phyloP scores from a whole-genome alignment of 1,140 invertebrate genomes.

The Cotesia typhae region DNA sequence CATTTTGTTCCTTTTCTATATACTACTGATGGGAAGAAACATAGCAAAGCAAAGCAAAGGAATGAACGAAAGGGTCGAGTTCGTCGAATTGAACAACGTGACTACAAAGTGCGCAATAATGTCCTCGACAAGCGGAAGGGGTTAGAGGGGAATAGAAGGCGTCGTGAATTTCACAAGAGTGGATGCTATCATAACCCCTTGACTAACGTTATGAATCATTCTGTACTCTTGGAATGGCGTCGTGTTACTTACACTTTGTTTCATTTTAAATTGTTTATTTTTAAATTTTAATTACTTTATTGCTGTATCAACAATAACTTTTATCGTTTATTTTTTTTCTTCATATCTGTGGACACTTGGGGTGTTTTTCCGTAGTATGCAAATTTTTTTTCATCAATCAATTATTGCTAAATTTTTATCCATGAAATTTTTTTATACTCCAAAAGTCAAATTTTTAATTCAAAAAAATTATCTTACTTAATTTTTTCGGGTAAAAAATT shows the following conservation, averaged over 20 bases:
- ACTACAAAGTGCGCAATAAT: constrained; percentile 22
- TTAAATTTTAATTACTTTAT: no score
- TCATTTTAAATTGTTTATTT: no score
- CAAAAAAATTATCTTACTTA: no score
- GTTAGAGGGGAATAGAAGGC: background rate
- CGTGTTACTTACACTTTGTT: constrained; percentile 3
- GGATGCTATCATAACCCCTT: constrained; percentile 27
- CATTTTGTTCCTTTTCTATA: background rate
- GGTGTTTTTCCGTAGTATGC: no score
- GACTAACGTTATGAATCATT: constrained; percentile 19
- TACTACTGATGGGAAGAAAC: background rate
- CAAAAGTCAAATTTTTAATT: no score
- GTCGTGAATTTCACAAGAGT: constrained; percentile 21
- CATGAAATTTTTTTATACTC: no score
- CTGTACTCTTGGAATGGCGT: background rate
- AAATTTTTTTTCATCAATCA: no score
- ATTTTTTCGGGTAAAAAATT: no score
- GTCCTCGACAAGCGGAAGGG: constrained; percentile 8
- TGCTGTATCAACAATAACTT: no score
- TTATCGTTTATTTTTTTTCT: no score
- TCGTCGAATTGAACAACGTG: constrained; percentile 27
- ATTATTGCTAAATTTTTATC: no score
- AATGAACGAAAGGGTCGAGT: constrained; percentile 22
- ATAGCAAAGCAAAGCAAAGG: background rate
- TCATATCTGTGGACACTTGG: no score